These are phyloP conservation scores for Leptinotarsa texana DNA, from an alignment of 1,140 invertebrate genomes.

Conservation along the genomic window DNA sequence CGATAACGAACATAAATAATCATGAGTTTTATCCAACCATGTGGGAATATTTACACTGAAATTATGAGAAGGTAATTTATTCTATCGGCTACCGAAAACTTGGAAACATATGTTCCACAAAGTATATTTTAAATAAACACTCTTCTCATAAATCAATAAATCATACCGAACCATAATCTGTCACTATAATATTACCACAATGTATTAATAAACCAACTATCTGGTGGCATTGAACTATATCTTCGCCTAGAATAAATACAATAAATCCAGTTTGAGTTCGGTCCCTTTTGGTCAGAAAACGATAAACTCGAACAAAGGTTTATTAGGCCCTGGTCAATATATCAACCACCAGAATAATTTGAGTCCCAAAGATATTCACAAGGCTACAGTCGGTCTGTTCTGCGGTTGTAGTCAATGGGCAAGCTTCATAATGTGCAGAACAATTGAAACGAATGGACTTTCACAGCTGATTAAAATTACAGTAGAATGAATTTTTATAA, in stretches of 20 bases:
- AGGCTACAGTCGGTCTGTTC: background rate
- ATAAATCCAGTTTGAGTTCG: background rate
- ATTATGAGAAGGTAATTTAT: no score
- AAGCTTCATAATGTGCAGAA: background rate
- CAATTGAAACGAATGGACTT: no score
- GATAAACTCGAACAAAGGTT: slow-evolving; percentile 4
- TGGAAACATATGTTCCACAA: background rate
- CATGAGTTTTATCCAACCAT: no score
- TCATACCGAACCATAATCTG: background rate
- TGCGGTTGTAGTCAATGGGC: background rate
- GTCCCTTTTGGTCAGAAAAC: slow-evolving; percentile 5
- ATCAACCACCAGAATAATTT: slow-evolving; percentile 5
- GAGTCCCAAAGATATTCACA: background rate
- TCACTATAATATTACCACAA: background rate
- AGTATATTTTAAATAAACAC: background rate
- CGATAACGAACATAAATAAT: no score
- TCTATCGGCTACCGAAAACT: background rate
- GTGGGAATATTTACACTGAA: no score
- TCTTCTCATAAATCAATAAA: background rate
- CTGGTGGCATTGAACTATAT: slow-evolving; percentile 1
- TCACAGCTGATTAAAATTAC: no score
- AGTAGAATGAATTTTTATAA: no score
- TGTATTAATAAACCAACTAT: background rate
- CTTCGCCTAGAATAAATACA: background rate
- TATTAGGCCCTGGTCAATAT: slow-evolving; percentile 6